phyloP scores from a whole-genome alignment of 2,113 vertebrate species.

The Catagonus wagneri region DNA sequence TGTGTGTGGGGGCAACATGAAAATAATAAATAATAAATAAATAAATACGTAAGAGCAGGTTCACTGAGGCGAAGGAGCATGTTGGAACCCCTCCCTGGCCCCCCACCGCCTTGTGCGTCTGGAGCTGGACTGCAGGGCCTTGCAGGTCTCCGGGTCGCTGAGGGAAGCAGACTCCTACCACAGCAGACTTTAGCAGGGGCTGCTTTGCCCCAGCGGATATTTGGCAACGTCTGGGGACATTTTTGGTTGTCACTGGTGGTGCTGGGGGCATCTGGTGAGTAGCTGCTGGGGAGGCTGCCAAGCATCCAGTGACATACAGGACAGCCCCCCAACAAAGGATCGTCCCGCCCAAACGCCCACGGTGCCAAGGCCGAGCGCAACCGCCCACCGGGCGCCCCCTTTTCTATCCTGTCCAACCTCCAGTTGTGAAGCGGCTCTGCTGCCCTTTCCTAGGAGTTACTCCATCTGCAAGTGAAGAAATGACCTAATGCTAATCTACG shows the following conservation, averaged over 20 bases:
- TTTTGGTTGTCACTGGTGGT: neutral
- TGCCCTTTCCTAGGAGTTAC: neutral
- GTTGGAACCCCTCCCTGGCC: neutral
- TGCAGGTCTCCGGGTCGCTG: neutral
- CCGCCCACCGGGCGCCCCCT: rapidly evolving
- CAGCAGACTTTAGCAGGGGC: neutral
- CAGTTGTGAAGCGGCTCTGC: neutral
- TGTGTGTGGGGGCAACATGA: no score
- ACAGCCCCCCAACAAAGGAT: neutral
- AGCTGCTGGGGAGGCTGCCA: neutral
- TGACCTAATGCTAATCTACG: neutral
- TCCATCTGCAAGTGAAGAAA: neutral
- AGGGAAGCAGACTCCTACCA: neutral
- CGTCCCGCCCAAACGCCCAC: rapidly evolving
- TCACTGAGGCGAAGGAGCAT: neutral
- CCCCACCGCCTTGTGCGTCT: neutral
- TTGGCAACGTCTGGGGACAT: neutral
- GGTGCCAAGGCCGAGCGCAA: rapidly evolving
- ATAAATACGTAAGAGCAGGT: neutral
- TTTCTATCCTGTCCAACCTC: neutral
- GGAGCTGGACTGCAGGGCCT: neutral
- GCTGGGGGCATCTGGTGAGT: neutral
- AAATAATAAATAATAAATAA: no score
- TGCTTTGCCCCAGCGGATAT: neutral
- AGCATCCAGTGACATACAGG: rapidly evolving